Evolutionary conservation across 2,888 invertebrate species (phyloP).

Genomic region (Synergus gifuensis): DNA sequence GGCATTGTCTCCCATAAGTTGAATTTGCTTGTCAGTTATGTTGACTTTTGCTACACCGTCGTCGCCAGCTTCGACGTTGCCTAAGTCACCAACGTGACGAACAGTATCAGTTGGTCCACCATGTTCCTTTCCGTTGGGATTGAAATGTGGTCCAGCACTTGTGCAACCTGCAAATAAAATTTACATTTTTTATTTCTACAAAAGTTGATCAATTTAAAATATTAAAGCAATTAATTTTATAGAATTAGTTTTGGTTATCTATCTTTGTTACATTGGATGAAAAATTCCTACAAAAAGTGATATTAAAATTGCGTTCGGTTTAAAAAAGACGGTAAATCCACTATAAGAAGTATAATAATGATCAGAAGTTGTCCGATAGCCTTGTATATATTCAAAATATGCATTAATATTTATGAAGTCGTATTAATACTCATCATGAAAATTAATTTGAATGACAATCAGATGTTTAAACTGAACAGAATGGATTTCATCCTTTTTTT

Average conservation of each 20-base stretch:
- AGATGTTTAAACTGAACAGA: neutral
- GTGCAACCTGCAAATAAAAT: constrained; percentile 81
- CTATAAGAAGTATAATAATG: neutral
- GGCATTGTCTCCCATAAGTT: constrained; percentile 85
- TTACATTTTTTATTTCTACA: neutral
- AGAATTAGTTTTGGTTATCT: neutral
- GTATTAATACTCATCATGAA: neutral
- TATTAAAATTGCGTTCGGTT: neutral
- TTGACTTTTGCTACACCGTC: constrained; percentile 84
- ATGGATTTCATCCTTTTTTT: neutral
- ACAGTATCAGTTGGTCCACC: constrained; percentile 86
- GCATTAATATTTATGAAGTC: neutral
- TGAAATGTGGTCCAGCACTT: constrained; percentile 97
- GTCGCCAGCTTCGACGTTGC: constrained; percentile 85
- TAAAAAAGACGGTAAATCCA: neutral
- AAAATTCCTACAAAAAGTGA: neutral
- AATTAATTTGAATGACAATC: neutral
- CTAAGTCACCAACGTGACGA: constrained; percentile 95
- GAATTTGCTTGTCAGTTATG: constrained; percentile 83
- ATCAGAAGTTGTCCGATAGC: neutral
- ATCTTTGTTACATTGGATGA: neutral
- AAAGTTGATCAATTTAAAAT: no score
- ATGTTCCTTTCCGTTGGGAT: constrained; percentile 89
- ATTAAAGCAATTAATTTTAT: neutral
- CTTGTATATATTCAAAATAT: neutral